Evolutionary conservation across 2,888 invertebrate species (phyloP).

Genomic region (Heliconius erato): DNA sequence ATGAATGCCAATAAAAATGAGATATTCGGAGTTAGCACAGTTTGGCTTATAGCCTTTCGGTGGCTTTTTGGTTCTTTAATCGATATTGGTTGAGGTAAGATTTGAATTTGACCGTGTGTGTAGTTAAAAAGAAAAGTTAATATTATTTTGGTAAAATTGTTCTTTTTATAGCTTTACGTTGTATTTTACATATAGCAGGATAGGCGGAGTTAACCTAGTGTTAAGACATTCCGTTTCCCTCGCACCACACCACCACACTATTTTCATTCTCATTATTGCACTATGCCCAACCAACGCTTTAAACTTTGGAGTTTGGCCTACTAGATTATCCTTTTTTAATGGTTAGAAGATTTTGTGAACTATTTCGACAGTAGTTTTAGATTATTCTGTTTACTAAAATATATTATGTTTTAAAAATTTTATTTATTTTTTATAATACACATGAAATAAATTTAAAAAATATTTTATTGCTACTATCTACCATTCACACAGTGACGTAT

Average conservation of each 20-base stretch:
- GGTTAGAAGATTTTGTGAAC: too few species aligned
- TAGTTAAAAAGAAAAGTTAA: background rate
- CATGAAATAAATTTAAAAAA: background rate
- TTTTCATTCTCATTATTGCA: background rate
- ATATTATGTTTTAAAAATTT: too few species aligned
- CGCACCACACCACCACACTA: too few species aligned
- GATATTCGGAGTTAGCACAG: constrained; percentile 54
- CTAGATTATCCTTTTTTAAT: too few species aligned
- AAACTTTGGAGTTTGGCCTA: background rate
- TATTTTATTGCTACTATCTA: background rate
- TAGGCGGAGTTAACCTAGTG: background rate
- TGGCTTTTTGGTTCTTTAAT: constrained; percentile 33
- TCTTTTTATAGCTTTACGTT: background rate
- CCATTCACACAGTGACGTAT: constrained; percentile 21
- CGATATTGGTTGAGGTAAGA: background rate
- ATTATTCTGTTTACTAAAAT: too few species aligned
- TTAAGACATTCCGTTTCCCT: background rate
- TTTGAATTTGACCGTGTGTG: background rate
- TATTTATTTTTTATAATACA: background rate
- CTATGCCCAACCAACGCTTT: background rate
- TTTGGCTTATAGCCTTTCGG: constrained; percentile 48
- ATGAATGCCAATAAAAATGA: constrained; percentile 65
- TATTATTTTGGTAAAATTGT: background rate
- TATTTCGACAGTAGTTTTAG: too few species aligned
- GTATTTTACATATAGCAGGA: background rate